A percentile compares a stretch with the other conserved stretches of the same genome.
Evolutionary conservation across 2,888 invertebrate genomes (phyloP).

Genomic region (Pammene aurita): DNA sequence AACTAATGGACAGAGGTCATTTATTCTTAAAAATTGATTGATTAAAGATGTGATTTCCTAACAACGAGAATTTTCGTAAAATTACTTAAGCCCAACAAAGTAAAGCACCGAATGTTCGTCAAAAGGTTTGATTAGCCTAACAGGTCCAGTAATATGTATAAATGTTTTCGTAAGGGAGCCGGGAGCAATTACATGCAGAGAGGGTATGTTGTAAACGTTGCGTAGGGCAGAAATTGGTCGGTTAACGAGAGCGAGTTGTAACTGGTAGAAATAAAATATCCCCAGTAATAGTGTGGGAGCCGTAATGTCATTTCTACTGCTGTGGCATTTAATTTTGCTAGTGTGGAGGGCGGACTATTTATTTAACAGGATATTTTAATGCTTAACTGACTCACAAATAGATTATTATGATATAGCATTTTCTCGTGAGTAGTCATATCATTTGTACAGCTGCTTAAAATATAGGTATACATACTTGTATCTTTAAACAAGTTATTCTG

Average conservation of each 20-base stretch:
- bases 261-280: slow-evolving; percentile 36
- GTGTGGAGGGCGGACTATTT: no score
- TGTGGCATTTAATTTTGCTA: slow-evolving; percentile 2
- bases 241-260: slow-evolving; percentile 36
- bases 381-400: no score
- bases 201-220: slow-evolving; percentile 36
- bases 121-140: slow-evolving; percentile 32
- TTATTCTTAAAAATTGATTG: no score
- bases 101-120: not conserved
- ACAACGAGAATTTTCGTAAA: not conserved
- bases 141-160: slow-evolving; percentile 27
- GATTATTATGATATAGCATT: no score
- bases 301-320: slow-evolving; percentile 21
- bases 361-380: no score
- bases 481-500: no score
- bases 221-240: slow-evolving; percentile 37
- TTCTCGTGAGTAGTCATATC: no score
- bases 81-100: slow-evolving; percentile 1
- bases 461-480: no score
- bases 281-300: slow-evolving; percentile 34
- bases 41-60: no score
- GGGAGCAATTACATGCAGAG: slow-evolving; percentile 35
- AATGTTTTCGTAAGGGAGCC: slow-evolving; percentile 33
- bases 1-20: no score
- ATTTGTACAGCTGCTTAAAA: no score